Evolutionary conservation across 2,113 vertebrate species (phyloP), one percentile per base, ranked within the genome.

Genomic region (Myxocyprinus asiaticus): DNA sequence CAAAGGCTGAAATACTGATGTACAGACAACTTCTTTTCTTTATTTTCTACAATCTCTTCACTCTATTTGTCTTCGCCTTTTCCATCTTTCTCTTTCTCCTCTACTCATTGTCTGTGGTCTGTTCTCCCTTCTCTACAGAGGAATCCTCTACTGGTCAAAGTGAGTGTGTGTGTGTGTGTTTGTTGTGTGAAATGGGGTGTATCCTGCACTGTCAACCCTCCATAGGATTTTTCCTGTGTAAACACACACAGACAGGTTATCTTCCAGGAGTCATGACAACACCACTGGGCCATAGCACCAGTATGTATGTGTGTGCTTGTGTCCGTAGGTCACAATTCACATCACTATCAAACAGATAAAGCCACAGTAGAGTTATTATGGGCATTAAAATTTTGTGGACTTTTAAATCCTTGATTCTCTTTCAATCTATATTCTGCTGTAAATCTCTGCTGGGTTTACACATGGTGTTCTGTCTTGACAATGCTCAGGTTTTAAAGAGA

Each of bases 1-100:
- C 14, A 50, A 78, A 79, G 64, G 15, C 69, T 89, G 67, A 90
- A 89, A 92, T 85, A 90, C 88, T 90, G 67, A 91, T 88, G 85
- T 67, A 74, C 53, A 73, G 70, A 84, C 78, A 73, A 82, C 84
- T 33, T 22, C 45, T 48, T 14, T 10, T n/a, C 22, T 14, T 78
- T 63, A 3, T 80, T 8, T 79, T 81, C 59, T 77, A 77, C 47
- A 15, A 11, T 78, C 53, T 56, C 22, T 33, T 33, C 22, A 33
- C 22, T 33, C 22, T 3, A 5, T 56, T n/a, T 56, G 53, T 56
- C 14, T 56, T 56, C 53, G 12, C 14, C 12, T 14, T 48, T 7
- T 48, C 4, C 47, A 48, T 48, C 47, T 9, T 48, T 48, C 9
- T 6, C 6, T 48, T 48, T 7, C 77, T 33, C 62, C 80, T 17